Percentiles rank a stretch among this genome's conserved stretches.
Evolutionary conservation across 2,888 invertebrate species (phyloP).

Genomic region (Anagyrus pseudococci): DNA sequence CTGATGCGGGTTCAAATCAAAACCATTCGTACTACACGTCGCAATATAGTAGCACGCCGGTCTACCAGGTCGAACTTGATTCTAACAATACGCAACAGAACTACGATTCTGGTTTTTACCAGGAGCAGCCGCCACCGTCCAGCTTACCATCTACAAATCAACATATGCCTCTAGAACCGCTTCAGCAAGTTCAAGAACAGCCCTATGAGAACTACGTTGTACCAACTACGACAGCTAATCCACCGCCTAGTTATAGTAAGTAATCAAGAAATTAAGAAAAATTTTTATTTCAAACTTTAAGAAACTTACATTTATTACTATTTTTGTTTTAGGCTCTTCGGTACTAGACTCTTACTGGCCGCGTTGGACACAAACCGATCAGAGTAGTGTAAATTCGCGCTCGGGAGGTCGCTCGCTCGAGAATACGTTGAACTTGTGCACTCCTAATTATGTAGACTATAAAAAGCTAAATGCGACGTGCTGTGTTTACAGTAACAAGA

Average conservation of each 20-base stretch:
- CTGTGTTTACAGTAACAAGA: constrained; percentile 54
- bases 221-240: not conserved
- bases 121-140: constrained; percentile 20
- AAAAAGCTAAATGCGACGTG: constrained; percentile 52
- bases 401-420: constrained; percentile 32
- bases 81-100: too few relatives aligned
- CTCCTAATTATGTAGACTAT: constrained; percentile 41
- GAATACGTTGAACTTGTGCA: constrained; percentile 37
- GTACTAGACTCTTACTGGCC: constrained; percentile 41
- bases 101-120: constrained; percentile 25
- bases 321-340: constrained; percentile 23
- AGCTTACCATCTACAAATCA: constrained; percentile 1
- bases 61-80: constrained; percentile 31
- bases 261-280: too few relatives aligned
- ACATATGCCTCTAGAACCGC: constrained; percentile 23
- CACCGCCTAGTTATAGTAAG: too few relatives aligned
- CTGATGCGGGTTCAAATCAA: not conserved
- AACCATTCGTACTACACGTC: not conserved
- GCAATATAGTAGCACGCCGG: not conserved
- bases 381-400: not conserved
- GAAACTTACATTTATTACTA: too few relatives aligned
- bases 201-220: constrained; percentile 15
- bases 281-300: too few relatives aligned
- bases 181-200: constrained; percentile 31
- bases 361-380: constrained; percentile 35